These are phyloP conservation scores for Cheilosia soror DNA, from an alignment of 2,888 invertebrate species.

Conservation along the genomic window DNA sequence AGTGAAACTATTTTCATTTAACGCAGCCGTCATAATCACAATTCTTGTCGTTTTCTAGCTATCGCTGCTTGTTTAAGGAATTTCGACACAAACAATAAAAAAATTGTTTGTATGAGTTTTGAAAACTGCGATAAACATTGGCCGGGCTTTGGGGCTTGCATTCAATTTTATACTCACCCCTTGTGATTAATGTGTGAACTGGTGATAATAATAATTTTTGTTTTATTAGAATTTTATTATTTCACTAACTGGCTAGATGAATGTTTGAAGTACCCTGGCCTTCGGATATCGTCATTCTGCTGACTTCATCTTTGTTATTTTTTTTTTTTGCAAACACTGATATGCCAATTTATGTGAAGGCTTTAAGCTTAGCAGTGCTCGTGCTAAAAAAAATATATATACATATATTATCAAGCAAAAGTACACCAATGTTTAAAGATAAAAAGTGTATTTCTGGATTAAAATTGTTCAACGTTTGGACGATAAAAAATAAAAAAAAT, in stretches of 20 bases:
- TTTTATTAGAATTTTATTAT: constrained; percentile 27
- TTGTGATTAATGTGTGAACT: constrained; percentile 55
- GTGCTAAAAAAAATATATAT: constrained; percentile 10
- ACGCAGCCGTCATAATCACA: constrained; percentile 33
- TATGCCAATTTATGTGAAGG: constrained; percentile 24
- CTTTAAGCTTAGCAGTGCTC: constrained; percentile 8
- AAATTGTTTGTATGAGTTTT: too few relatives aligned
- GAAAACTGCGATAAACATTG: constrained; percentile 14
- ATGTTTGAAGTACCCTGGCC: constrained; percentile 8
- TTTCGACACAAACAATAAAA: too few relatives aligned
- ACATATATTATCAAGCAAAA: constrained; percentile 24
- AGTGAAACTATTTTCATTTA: constrained; percentile 40
- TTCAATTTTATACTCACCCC: constrained; percentile 11
- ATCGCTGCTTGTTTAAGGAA: too few relatives aligned
- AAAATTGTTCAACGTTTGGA: constrained; percentile 8
- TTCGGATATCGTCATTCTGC: constrained; percentile 24
- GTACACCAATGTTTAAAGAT: constrained; percentile 16
- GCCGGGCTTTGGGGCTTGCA: constrained; percentile 6
- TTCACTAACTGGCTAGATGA: constrained; percentile 27
- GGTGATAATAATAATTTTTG: constrained; percentile 39
- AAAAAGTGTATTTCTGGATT: constrained; percentile 36
- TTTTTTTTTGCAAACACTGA: constrained; percentile 8
- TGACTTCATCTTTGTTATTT: constrained; percentile 14
- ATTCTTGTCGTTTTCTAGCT: neutral
- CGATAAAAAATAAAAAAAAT: constrained; percentile 19